These are phyloP conservation scores for Sarcophaga caerulescens DNA, from an alignment of 2,888 invertebrate genomes.

Conservation along the genomic window DNA sequence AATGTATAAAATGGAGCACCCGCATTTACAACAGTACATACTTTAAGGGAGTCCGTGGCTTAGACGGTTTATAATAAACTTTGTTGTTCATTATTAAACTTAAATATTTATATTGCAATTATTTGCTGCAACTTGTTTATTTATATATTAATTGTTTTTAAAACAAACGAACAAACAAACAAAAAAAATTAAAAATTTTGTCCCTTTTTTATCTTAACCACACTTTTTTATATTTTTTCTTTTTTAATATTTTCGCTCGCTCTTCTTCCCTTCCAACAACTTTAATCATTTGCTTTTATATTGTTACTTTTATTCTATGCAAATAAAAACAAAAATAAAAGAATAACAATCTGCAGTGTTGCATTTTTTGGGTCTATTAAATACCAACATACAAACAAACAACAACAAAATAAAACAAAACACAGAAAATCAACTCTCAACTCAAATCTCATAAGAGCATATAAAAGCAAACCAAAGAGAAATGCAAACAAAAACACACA, in stretches of 20 bases:
- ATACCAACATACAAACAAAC: background rate
- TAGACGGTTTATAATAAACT: background rate
- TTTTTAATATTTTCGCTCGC: conserved; percentile 38
- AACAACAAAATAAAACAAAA: conserved; percentile 4
- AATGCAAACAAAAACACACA: conserved; percentile 49
- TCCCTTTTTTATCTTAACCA: conserved; percentile 68
- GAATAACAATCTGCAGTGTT: conserved; percentile 41
- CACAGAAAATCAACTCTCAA: conserved; percentile 33
- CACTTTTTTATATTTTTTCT: conserved; percentile 67
- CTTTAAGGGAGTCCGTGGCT: background rate
- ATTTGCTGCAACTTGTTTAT: conserved; percentile 8
- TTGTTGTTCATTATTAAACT: background rate
- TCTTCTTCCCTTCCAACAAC: conserved; percentile 23
- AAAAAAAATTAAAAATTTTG: conserved; percentile 54
- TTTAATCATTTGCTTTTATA: conserved; percentile 27
- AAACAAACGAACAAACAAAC: no score
- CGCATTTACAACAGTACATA: conserved; percentile 31
- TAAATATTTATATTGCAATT: no score
- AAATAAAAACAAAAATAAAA: conserved; percentile 22
- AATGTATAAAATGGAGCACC: conserved; percentile 40
- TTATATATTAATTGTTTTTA: conserved; percentile 36
- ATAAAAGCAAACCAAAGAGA: conserved; percentile 51
- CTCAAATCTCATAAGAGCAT: conserved; percentile 23
- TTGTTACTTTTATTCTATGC: conserved; percentile 42
- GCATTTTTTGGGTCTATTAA: conserved; percentile 35